Base-by-base conservation (phyloP, 2,797 vertebrate genomes). In the Labeo calbasu region DNA sequence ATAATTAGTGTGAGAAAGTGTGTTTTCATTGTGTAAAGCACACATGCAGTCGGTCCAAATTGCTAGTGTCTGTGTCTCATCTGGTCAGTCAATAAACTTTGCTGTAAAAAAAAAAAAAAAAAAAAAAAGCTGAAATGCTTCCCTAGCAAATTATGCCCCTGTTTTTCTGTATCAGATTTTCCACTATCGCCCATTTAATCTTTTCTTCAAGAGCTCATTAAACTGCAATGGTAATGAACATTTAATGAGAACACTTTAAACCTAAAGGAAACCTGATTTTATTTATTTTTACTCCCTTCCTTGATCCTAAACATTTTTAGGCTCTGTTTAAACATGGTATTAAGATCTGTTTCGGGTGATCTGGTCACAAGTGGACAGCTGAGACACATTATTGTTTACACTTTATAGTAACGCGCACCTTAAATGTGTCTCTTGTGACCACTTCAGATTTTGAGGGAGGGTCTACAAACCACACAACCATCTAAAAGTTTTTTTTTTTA, bases 1-100 rank as follows among this genome's bases (percentile, higher is more conserved):
- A 90, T 90, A 91, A 91, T 90, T 90, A 91, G 89, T 86, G 85
- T 87, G 79, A 90, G 77, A 89, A 90, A 87, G 87, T 87, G 86
- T 91, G 91, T 91, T 91, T 91, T 91, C 85, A 89, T 89, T 91
- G 89, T 87, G 77, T 86, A 86, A 89, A 86, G 53, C 83, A 65
- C 83, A 86, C 77, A 81, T 81, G 87, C 82, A 86, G 86, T 88
- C 78, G 43, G 83, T 79, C 88, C 85, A 91, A 90, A 91, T 89
- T 86, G 83, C 83, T 76, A 78, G 68, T 80, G 82, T 87, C 85
- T 87, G 85, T 73, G 83, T 89, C 87, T 89, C 85, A 89, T 89
- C 83, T 86, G 87, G 84, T 84, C 72, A 81, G 75, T 86, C 75
- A 86, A 85, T 89, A 91, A 90, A 85, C 43, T 85, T 84, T 83